Evolutionary conservation across 2,113 vertebrate genomes (phyloP), one percentile per base, ranked within the genome.

Genomic region (Xenotilapia flavipinnis): DNA sequence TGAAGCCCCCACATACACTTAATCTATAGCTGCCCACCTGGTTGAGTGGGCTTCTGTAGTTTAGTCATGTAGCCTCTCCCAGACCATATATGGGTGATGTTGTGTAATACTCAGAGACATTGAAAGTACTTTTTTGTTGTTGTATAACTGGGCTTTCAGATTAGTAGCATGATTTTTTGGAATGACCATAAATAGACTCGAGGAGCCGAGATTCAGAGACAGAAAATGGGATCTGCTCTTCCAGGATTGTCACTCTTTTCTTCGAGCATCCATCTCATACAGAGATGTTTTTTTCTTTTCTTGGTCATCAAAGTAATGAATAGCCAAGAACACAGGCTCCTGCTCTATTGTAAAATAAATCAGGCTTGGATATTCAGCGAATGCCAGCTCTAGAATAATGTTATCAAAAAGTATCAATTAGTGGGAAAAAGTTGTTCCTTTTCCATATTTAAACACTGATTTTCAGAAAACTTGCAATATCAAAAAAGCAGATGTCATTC

Each of bases 11-110:
- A 82, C 65, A 65, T 36, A 84, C 47, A 80, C 26, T 56, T n/a
- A 83, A 92, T 89, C 86, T 86, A 89, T 89, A 87, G 88, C 75
- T 3, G 88, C 90, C 91, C 89, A 94, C 92, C 90, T 92, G 83
- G 82, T 84, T 80, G 86, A 88, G 93, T 93, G 89, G 93, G 92
- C 86, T 89, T 40, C 45, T 77, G 81, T 77, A 86, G 84, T 90
- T 84, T 80, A 82, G 23, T 77, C 7, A 54, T 80, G 88, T 51
- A 81, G 86, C 85, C 86, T 81, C 82, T 90, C 82, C 70, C 62
- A 80, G 81, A 75, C 92, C 84, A 77, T 89, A 83, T 92, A 89
- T 80, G 87, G 94, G 36, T 38, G 60, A 89, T 87, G 83, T 91
- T 94, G 88, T 83, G 86, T 93, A 92, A 93, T 84, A 68, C 47